Base-by-base conservation (phyloP, 1,140 invertebrate species). In the Whitmania pigra region DNA sequence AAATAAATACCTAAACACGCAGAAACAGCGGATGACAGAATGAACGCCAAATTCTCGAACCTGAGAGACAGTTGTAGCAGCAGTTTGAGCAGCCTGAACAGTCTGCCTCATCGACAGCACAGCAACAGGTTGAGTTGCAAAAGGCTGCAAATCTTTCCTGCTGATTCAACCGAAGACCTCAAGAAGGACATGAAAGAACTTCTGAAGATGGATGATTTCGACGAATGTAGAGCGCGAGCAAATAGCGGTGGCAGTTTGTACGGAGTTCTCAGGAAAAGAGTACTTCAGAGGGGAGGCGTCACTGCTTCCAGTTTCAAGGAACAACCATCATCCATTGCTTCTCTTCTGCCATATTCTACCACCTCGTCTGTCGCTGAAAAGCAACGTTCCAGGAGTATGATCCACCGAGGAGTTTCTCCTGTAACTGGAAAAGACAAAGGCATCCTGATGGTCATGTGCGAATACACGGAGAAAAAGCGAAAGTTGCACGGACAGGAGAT, bases 231-330 rank as follows among this genome's bases (percentile, higher is more conserved):
- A 11, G 73, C 70, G 27, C 57, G 73, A 18, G 73, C 73, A n/a
- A 67, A 54, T 36, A 74, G 73, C 53, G 73, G 73, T 0, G 73
- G 73, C 25, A 74, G 70, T 27, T 53, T 74, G 22, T 74, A 74
- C 53, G 73, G 73, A 2, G 57, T 74, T 31, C 60, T 74, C 13
- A 31, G 71, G 29, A 54, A 69, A 1, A 70, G 71, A 57, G 73
- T 53, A 25, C 27, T 74, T n/a, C 36, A 49, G n/a, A 53, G 70
- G 43, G 54, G 53, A 29, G 72, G 63, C 13, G 63, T 63, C 15
- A 72, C 57, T 13, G 57, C 22, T 22, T 63, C 57, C 22, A 63
- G 57, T 15, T 63, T 63, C 57, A 63, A 63, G 29, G 57, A 63
- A 15, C 57, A 63, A n/a, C 57, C 57, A 0, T 63, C 57, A 1